Percentiles rank a stretch among this genome's conserved stretches.
These are phyloP conservation scores for Steromphala cineraria DNA, from an alignment of 2,888 invertebrate genomes.

Conservation along the genomic window DNA sequence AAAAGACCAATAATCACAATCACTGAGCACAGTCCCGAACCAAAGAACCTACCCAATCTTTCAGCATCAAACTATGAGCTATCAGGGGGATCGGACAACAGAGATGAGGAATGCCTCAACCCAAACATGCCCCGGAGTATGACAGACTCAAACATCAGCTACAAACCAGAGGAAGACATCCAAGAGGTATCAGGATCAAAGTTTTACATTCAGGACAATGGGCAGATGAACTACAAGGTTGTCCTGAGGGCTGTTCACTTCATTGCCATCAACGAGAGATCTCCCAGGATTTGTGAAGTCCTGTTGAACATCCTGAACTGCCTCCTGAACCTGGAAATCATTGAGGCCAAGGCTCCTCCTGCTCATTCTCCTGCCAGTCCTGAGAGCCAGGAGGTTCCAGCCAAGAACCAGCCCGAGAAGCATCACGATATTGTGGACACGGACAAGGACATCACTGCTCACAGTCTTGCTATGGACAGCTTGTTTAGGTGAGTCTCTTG, in stretches of 20 bases:
- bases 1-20: conserved; percentile 93
- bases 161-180: conserved; percentile 62
- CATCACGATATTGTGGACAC: conserved; percentile 25
- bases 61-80: conserved; percentile 32
- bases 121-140: conserved; percentile 76
- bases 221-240: conserved; percentile 91
- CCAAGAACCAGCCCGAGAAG: neutral
- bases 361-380: conserved; percentile 26
- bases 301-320: conserved; percentile 94
- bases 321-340: conserved; percentile 90
- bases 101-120: conserved; percentile 79
- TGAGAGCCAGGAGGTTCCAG: conserved; percentile 10
- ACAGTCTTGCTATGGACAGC: conserved; percentile 85
- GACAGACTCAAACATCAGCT: conserved; percentile 73
- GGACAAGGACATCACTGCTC: conserved; percentile 77
- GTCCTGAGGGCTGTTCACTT: conserved; percentile 87
- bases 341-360: conserved; percentile 52
- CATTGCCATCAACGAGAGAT: conserved; percentile 89
- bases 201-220: conserved; percentile 95
- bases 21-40: conserved; percentile 93
- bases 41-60: conserved; percentile 69
- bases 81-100: conserved; percentile 75
- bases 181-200: conserved; percentile 85
- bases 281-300: conserved; percentile 92
- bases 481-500: conserved; percentile 73